Conservation (phyloP, 2,113 vertebrate species). For the Gopherus flavomarginatus region DNA sequence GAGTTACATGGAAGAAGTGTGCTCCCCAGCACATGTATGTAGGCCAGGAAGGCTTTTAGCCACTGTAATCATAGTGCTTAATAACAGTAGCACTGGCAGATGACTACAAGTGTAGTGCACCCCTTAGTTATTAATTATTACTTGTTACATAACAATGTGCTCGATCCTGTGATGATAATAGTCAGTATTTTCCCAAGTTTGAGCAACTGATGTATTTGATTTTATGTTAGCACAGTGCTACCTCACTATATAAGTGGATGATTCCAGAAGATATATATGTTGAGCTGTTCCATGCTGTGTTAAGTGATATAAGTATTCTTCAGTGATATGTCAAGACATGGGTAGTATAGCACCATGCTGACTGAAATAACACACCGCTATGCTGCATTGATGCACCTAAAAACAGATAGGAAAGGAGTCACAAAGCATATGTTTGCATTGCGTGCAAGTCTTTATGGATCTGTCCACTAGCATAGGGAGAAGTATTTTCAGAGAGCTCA, state of each 20-base stretch:
- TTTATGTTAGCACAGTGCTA: not conserved
- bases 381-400: not conserved
- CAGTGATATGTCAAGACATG: not conserved
- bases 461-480: not conserved
- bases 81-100: not conserved
- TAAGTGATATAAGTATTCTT: not conserved
- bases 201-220: not conserved
- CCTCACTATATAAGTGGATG: not conserved
- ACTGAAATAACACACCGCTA: not conserved
- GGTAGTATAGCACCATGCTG: not conserved
- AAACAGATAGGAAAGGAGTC: not conserved
- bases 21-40: not conserved
- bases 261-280: rapidly evolving
- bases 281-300: not conserved
- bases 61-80: not conserved
- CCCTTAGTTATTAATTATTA: not conserved
- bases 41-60: not conserved
- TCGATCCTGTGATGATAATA: not conserved
- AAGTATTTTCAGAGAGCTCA: not conserved
- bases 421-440: not conserved
- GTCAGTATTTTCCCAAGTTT: not conserved
- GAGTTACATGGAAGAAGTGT: not conserved
- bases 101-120: not conserved
- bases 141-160: not conserved
- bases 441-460: not conserved